Evolutionary conservation across 2,888 invertebrate species (phyloP).

Genomic region (Neoaliturus tenellus): DNA sequence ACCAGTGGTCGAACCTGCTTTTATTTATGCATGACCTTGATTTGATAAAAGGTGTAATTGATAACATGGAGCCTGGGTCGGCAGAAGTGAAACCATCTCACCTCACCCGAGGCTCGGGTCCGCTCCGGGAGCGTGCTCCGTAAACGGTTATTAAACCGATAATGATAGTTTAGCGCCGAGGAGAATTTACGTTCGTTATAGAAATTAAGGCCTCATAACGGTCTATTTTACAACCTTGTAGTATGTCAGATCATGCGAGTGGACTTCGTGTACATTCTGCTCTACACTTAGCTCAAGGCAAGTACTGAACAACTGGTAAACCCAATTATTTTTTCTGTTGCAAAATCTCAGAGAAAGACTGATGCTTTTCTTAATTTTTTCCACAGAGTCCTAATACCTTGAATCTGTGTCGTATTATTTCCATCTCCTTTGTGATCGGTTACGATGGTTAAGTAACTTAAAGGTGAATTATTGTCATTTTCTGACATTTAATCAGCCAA

Average conservation of each 20-base stretch:
- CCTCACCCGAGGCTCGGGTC: not conserved
- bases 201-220: not conserved
- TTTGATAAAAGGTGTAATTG: constrained; percentile 14
- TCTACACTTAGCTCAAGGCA: no score
- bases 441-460: no score
- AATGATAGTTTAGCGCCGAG: not conserved
- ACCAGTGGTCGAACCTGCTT: not conserved
- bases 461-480: no score
- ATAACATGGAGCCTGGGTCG: not conserved
- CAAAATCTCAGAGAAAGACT: no score
- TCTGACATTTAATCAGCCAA: no score
- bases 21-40: constrained; percentile 13
- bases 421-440: no score
- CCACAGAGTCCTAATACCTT: no score
- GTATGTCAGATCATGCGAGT: not conserved
- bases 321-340: no score
- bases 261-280: not conserved
- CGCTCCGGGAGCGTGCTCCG: not conserved
- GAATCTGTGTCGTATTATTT: no score
- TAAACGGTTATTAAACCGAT: not conserved
- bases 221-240: not conserved
- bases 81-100: not conserved
- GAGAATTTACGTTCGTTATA: not conserved
- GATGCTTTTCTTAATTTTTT: no score
- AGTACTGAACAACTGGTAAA: no score